Conservation (phyloP, 2,888 invertebrate species). For the Xylota segnis region DNA sequence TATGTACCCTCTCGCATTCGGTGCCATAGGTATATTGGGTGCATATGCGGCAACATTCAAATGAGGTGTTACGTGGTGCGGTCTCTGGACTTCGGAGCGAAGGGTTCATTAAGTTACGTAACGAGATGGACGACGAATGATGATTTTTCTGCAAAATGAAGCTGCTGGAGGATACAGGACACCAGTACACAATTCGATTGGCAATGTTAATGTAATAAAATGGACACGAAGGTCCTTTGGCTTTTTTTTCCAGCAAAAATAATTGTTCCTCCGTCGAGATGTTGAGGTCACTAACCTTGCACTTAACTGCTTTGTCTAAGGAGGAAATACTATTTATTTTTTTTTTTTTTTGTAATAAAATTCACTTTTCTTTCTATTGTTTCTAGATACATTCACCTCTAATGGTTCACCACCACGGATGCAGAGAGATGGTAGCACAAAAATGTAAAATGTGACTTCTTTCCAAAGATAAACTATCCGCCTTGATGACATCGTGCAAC, state of each 20-base stretch:
- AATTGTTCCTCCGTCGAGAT: background rate
- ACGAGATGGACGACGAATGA: constrained; percentile 51
- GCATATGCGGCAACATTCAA: constrained; percentile 37
- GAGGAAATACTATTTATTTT: background rate
- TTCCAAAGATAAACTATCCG: constrained; percentile 58
- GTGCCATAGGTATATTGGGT: background rate
- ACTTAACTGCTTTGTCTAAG: constrained; percentile 8
- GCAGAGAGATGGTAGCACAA: constrained; percentile 18
- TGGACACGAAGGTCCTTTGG: constrained; percentile 4
- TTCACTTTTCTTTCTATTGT: constrained; percentile 28
- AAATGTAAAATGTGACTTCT: constrained; percentile 53
- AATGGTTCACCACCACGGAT: background rate
- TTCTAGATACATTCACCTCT: constrained; percentile 40
- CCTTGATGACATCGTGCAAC: constrained; percentile 60
- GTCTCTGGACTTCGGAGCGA: constrained; percentile 46
- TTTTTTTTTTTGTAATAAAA: too few species aligned
- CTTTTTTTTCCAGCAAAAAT: background rate
- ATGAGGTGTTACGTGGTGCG: constrained; percentile 54
- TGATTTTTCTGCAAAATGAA: constrained; percentile 51
- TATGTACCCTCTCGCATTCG: background rate
- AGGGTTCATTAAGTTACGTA: constrained; percentile 69
- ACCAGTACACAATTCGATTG: constrained; percentile 53
- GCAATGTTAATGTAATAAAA: constrained; percentile 59
- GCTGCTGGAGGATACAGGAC: constrained; percentile 15
- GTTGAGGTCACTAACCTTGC: constrained; percentile 31